Percentiles rank a stretch among this genome's conserved stretches.
Conservation (phyloP, 2,888 invertebrate genomes). For the Tetanocera ferruginea region DNA sequence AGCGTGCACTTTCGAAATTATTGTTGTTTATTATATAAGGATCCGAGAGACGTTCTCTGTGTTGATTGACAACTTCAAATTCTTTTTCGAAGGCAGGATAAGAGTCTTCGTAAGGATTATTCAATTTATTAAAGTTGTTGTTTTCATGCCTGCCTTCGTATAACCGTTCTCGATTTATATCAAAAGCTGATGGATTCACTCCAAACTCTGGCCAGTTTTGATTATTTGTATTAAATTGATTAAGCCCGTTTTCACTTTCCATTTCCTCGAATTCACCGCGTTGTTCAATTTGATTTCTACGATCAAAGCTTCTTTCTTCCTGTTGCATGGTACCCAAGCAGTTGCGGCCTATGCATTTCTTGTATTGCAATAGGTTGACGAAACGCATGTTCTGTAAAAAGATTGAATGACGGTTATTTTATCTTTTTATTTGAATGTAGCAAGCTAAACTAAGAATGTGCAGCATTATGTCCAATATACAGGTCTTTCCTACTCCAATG, state of each 20-base stretch:
- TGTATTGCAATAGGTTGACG: conserved; percentile 45
- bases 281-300: background rate
- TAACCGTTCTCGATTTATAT: too few relatives aligned
- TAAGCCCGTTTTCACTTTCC: conserved; percentile 2
- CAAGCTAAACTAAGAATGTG: too few relatives aligned
- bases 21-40: background rate
- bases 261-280: conserved; percentile 59
- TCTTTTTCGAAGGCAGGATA: background rate
- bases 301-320: background rate
- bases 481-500: too few relatives aligned
- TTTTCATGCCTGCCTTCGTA: background rate
- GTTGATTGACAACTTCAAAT: background rate
- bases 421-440: background rate
- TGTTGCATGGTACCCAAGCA: conserved; percentile 53
- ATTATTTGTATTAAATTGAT: background rate
- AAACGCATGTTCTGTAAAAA: conserved; percentile 44
- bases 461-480: too few relatives aligned
- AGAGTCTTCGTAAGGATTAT: background rate
- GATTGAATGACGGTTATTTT: background rate
- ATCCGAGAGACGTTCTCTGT: background rate
- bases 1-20: background rate
- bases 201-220: background rate
- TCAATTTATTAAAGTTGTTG: background rate
- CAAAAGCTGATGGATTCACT: too few relatives aligned
- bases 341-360: conserved; percentile 50